Evolutionary conservation across 53 echinoderm and acorn worm genomes (phyloP), one percentile per base, ranked within the genome.

Genomic region (Henricia sp.): DNA sequence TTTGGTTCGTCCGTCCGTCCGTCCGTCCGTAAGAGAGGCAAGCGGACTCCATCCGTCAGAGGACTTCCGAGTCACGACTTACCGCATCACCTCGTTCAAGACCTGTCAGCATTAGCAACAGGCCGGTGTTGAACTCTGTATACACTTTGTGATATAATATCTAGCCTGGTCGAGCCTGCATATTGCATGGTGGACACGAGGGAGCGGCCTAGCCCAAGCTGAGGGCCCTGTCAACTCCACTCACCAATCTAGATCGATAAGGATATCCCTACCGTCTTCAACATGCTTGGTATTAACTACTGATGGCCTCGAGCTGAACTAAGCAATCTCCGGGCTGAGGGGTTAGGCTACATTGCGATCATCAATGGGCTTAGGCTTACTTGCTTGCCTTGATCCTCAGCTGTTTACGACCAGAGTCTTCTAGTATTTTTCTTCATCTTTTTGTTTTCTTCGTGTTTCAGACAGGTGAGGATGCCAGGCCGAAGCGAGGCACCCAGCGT

Each of bases 401-500:
- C 80, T 80, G 80, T 80, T 80, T 64, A 80, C 64, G 2, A 64
- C 29, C 54, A 64, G 80, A 80, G 26, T 77, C 64, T 33, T 63
- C 42, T 43, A 63, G 78, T 63, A 43, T 19, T 21, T n/a, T 66
- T 38, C 37, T 30, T 62, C 28, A 24, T 62, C 1, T 58, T 56
- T 37, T 20, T n/a, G 3, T n/a, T 3, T 52, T n/a, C 1, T 20
- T 48, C 42, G 29, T 16, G 1, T 41, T 30, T 42, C n/a, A 80
- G 73, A 46, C 64, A 64, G 80, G 63, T 80, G 80, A 80, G 50
- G 80, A 80, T 80, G 80, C 63, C 80, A 46, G 34, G 64, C 48
- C 37, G 29, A 3, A n/a, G 32, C 33, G 30, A 33, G 14, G 30
- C n/a, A 12, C 13, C 27, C 44, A 16, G 28, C 43, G 1, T 27